Percentiles rank a stretch among this genome's conserved stretches.
Conservation (phyloP, 2,113 vertebrate genomes). For the Chaetops frenatus region DNA sequence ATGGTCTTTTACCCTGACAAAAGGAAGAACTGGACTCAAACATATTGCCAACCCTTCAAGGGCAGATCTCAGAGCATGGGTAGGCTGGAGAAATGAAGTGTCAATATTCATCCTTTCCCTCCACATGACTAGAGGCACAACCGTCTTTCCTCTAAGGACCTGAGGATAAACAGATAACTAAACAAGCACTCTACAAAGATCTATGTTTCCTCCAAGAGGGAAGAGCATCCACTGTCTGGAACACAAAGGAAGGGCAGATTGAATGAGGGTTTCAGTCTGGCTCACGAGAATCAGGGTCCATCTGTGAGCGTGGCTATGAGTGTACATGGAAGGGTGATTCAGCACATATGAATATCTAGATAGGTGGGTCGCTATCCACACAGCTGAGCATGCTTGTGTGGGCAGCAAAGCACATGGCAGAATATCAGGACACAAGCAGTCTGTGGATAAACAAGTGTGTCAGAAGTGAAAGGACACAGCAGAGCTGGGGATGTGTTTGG, state of each 20-base stretch:
- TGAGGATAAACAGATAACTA: neutral
- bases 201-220: neutral
- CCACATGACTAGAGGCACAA: neutral
- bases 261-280: neutral
- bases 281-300: neutral
- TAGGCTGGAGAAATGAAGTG: neutral
- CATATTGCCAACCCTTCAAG: neutral
- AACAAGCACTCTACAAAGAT: neutral
- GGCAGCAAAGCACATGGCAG: slow-evolving; percentile 28
- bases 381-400: slow-evolving; percentile 31
- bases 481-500: neutral
- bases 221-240: neutral
- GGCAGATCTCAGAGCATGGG: neutral
- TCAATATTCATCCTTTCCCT: neutral
- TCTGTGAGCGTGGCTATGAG: slow-evolving; percentile 12
- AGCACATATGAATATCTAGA: neutral
- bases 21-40: neutral
- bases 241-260: neutral
- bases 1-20: neutral
- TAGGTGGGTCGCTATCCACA: slow-evolving; percentile 4
- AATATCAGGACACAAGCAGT: neutral
- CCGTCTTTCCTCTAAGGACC: neutral
- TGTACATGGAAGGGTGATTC: neutral
- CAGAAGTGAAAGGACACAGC: slow-evolving; percentile 23
- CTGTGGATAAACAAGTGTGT: neutral